Conservation (phyloP, 2,113 vertebrate genomes). For the Pterophyllum scalare region DNA sequence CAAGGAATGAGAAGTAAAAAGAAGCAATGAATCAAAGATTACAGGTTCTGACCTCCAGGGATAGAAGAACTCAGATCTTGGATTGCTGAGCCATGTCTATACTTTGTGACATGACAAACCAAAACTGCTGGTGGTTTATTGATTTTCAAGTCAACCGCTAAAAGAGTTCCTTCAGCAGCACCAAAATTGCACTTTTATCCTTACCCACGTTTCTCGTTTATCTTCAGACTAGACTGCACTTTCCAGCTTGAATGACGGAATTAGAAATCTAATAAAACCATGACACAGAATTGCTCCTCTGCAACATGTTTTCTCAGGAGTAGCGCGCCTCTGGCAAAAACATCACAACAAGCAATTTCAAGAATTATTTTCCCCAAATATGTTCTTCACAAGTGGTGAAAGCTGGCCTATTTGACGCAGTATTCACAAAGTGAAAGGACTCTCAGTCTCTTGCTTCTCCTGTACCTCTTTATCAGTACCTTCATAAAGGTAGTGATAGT, state of each 20-base stretch:
- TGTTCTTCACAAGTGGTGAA: conserved; percentile 1
- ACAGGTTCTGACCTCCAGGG: conserved; percentile 37
- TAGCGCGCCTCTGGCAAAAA: conserved; percentile 43
- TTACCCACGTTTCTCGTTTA: conserved; percentile 12
- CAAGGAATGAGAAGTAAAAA: conserved; percentile 43
- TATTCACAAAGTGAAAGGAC: not conserved
- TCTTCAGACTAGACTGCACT: conserved; percentile 39
- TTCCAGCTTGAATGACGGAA: conserved; percentile 42
- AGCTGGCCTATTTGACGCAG: not conserved
- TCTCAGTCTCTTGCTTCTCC: not conserved
- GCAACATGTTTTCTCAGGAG: conserved; percentile 39
- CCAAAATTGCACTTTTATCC: conserved; percentile 35
- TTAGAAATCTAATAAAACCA: conserved; percentile 62
- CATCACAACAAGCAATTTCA: conserved; percentile 45
- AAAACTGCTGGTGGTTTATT: conserved; percentile 39
- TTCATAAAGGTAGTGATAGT: not conserved
- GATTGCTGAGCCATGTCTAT: conserved; percentile 15
- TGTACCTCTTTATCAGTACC: not conserved
- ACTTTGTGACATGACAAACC: conserved; percentile 32
- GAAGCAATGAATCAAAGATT: conserved; percentile 60
- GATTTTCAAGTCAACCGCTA: conserved; percentile 58
- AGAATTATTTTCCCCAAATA: conserved; percentile 31
- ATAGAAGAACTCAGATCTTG: conserved; percentile 23
- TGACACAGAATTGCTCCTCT: conserved; percentile 45
- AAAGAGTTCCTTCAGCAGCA: conserved; percentile 36